A percentile compares a stretch with the other conserved stretches of the same genome.
phyloP scores from a whole-genome alignment of 2,113 vertebrate species.

The Cynopterus brachyotis region DNA sequence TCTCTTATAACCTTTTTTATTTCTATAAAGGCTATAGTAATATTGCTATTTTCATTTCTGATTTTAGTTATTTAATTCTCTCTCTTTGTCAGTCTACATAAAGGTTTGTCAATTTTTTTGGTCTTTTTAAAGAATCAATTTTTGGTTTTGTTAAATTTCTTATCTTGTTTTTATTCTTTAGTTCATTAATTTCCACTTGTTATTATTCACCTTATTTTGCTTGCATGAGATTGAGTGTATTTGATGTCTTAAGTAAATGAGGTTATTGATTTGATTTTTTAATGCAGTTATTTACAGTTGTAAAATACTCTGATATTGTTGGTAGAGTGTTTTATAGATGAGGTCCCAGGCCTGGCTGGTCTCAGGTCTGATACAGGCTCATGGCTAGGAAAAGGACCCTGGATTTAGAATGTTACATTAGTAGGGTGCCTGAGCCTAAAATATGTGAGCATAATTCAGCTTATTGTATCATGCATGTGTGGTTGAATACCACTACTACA shows the following conservation, averaged over 20 bases:
- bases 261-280: not conserved
- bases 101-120: not conserved
- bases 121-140: not conserved
- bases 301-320: not conserved
- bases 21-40: not conserved
- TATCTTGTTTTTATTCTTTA: not conserved
- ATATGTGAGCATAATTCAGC: too few species aligned
- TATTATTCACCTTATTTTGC: not conserved
- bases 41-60: not conserved
- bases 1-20: not conserved
- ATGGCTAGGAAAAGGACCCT: too few species aligned
- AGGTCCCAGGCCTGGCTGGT: too few species aligned
- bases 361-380: too few species aligned
- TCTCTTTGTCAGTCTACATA: not conserved
- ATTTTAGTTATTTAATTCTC: not conserved
- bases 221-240: not conserved
- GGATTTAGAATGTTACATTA: too few species aligned
- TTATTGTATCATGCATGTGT: too few species aligned
- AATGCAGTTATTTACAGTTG: not conserved
- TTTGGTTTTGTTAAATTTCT: not conserved
- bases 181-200: not conserved
- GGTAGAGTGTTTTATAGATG: not conserved
- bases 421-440: too few species aligned
- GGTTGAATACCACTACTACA: too few species aligned
- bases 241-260: not conserved